phyloP scores from a whole-genome alignment of 2,888 invertebrate genomes.

The Odontothrips loti region DNA sequence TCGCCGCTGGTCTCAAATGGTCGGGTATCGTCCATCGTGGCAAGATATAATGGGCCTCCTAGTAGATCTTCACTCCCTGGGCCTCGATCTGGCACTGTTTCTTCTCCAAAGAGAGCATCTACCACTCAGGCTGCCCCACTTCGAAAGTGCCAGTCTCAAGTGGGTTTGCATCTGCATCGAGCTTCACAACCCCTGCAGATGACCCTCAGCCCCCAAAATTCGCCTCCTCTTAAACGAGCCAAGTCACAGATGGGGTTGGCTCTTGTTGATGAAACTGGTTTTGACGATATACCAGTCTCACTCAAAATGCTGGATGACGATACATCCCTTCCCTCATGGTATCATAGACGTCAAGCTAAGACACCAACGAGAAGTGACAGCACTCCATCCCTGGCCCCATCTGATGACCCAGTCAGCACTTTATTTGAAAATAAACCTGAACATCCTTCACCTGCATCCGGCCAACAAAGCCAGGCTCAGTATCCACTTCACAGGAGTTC shows the following conservation, averaged over 20 bases:
- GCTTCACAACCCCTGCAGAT: neutral
- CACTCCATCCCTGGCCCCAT: conserved; percentile 4
- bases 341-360: conserved; percentile 11
- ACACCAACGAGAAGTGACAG: neutral
- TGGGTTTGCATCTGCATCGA: conserved; percentile 4
- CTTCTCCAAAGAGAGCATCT: neutral
- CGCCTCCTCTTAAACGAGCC: neutral
- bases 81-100: neutral
- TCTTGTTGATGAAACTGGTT: neutral
- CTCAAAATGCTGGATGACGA: conserved; percentile 14
- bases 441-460: neutral
- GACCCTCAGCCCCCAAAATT: neutral
- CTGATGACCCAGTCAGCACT: neutral
- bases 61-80: neutral
- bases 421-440: neutral
- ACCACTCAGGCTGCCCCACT: neutral
- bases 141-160: neutral
- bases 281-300: neutral
- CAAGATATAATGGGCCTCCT: neutral
- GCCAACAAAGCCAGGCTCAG: neutral
- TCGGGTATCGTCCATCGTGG: conserved; percentile 1
- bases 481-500: neutral
- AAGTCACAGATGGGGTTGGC: neutral
- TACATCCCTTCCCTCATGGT: neutral
- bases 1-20: neutral